Percentiles rank a stretch among this genome's conserved stretches.
Evolutionary conservation across 2,797 vertebrate genomes (phyloP).

Genomic region (Fistularia commersonii): DNA sequence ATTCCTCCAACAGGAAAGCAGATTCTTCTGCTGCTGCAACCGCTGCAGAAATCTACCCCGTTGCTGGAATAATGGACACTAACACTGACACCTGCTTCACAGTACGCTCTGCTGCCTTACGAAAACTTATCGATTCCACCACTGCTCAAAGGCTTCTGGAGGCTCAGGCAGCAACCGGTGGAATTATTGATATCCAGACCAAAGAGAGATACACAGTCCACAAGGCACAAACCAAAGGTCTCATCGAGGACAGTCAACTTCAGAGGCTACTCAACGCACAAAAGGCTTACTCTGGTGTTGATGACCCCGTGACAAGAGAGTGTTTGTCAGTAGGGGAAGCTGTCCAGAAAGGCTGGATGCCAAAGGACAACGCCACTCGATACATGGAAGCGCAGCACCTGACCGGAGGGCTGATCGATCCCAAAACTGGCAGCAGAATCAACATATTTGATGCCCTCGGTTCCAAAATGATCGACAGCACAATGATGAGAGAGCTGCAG

Average conservation of each 20-base stretch:
- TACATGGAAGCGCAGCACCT: slow-evolving; percentile 89
- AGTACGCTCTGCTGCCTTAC: slow-evolving; percentile 78
- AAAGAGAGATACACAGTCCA: slow-evolving; percentile 81
- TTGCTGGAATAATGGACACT: slow-evolving; percentile 86
- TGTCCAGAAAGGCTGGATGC: slow-evolving; percentile 92
- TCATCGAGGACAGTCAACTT: slow-evolving; percentile 73
- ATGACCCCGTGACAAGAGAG: slow-evolving; percentile 87
- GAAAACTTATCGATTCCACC: slow-evolving; percentile 84
- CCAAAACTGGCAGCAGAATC: slow-evolving; percentile 79
- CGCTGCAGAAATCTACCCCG: slow-evolving; percentile 75
- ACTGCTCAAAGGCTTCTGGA: slow-evolving; percentile 91
- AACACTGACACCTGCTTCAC: slow-evolving; percentile 81
- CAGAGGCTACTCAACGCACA: slow-evolving; percentile 91
- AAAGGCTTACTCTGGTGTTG: slow-evolving; percentile 91
- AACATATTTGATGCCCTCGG: slow-evolving; percentile 78
- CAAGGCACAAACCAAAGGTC: slow-evolving; percentile 69
- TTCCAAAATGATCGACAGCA: slow-evolving; percentile 82
- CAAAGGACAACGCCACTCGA: slow-evolving; percentile 80
- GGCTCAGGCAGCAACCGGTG: slow-evolving; percentile 94
- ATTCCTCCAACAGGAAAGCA: slow-evolving; percentile 12
- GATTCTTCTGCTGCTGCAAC: slow-evolving; percentile 6
- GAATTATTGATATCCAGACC: slow-evolving; percentile 87
- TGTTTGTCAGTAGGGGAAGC: slow-evolving; percentile 88
- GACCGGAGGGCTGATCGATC: slow-evolving; percentile 90
- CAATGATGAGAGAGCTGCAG: slow-evolving; percentile 82